Evolutionary conservation across 2,113 vertebrate genomes (phyloP).

Genomic region (Sitta europaea): DNA sequence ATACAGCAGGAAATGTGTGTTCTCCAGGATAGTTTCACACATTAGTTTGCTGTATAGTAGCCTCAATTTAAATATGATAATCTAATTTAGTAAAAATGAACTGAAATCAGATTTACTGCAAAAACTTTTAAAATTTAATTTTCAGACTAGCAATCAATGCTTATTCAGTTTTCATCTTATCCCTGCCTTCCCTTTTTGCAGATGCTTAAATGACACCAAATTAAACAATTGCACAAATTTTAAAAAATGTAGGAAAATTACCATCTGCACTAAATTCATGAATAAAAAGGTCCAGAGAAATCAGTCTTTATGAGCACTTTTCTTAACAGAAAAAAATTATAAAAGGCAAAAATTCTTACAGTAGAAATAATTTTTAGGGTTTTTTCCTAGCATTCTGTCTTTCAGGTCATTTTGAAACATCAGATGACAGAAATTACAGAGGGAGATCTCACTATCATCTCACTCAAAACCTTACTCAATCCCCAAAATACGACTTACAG

Average conservation of each 20-base stretch:
- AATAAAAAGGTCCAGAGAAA: slow-evolving; percentile 69
- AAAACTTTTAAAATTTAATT: slow-evolving; percentile 73
- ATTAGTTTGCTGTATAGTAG: slow-evolving; percentile 5
- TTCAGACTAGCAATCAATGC: slow-evolving; percentile 74
- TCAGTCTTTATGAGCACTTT: slow-evolving; percentile 59
- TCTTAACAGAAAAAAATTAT: slow-evolving; percentile 58
- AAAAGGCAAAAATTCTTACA: slow-evolving; percentile 46
- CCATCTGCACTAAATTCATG: slow-evolving; percentile 65
- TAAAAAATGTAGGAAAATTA: slow-evolving; percentile 68
- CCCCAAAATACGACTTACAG: not conserved
- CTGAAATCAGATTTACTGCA: slow-evolving; percentile 71
- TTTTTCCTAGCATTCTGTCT: slow-evolving; percentile 25
- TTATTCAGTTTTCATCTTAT: slow-evolving; percentile 71
- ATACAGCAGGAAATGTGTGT: slow-evolving; percentile 24
- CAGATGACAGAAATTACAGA: slow-evolving; percentile 43
- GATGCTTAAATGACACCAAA: slow-evolving; percentile 72
- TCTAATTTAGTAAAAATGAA: slow-evolving; percentile 70
- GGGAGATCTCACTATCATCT: not conserved
- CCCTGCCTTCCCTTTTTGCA: slow-evolving; percentile 67
- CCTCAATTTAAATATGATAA: slow-evolving; percentile 72
- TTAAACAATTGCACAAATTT: slow-evolving; percentile 75
- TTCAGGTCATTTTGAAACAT: slow-evolving; percentile 53
- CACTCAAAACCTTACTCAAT: not conserved
- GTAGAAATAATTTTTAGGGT: slow-evolving; percentile 5
- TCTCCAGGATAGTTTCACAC: slow-evolving; percentile 44